Base-by-base conservation (phyloP, 2,888 invertebrate genomes). In the Patella pellucida region DNA sequence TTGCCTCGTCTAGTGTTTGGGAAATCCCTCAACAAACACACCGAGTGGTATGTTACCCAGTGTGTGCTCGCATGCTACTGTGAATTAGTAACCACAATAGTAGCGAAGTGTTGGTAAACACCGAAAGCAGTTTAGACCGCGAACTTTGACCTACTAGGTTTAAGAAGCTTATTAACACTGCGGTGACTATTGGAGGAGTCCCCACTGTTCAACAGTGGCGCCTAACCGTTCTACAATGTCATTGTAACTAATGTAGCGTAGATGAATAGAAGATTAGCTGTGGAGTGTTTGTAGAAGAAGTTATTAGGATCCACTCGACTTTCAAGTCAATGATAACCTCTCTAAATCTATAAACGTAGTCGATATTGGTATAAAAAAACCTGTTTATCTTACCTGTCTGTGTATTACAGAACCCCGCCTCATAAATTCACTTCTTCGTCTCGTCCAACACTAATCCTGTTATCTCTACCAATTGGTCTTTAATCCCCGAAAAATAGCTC, bases 21-120 rank as follows among this genome's bases (percentile, higher is more conserved):
- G 19, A 62, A 62, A 62, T 62, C 62, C 19, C 62, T 62, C n/a
- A 11, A 19, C 19, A 15, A 62, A 62, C 15, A 62, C n/a, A 19
- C 7, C 62, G 62, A 15, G 62, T 19, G 62, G 62, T 62, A 62
- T 62, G 62, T 62, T 62, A 62, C 62, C 19, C n/a, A n/a, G n/a
- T 62, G 62, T 62, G 19, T 62, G 62, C 62, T 62, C 62, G 11
- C 62, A 62, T 19, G 62, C n/a, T 62, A 62, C 62, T 19, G 19
- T 62, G 62, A 62, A 62, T 62, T 62, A 62, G 62, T 62, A 62
- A 62, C n/a, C 62, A 62, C 62, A 62, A 62, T 62, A 62, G 62
- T 62, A 19, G 23, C 19, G 19, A 62, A 62, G 62, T 62, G 62
- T 62, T 62, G 62, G 62, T 23, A 62, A 62, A 62, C 19, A 62